Percentiles rank a stretch among this genome's conserved stretches.
phyloP scores from a whole-genome alignment of 2,888 invertebrate genomes.

The Tetragnatha montana region DNA sequence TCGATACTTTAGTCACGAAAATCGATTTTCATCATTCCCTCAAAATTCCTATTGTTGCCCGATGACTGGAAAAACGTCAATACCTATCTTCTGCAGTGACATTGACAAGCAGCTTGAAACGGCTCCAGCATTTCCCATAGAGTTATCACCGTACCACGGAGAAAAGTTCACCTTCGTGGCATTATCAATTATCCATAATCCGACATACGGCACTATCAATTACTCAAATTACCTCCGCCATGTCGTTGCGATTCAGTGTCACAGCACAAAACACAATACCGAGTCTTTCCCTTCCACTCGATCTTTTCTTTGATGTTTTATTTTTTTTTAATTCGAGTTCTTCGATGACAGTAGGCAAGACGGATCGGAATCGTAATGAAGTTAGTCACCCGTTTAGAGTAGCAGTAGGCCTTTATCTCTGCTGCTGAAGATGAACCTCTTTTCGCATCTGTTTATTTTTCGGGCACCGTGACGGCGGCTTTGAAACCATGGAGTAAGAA shows the following conservation, averaged over 20 bases:
- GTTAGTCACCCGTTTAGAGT: constrained; percentile 67
- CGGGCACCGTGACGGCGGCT: constrained; percentile 33
- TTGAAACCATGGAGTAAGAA: no score
- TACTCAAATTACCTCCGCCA: constrained; percentile 5
- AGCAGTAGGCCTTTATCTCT: constrained; percentile 39
- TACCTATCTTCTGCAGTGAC: not conserved
- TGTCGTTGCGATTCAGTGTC: constrained; percentile 20
- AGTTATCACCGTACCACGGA: not conserved
- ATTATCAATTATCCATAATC: not conserved
- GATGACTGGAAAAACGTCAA: no score
- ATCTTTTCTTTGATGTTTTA: not conserved
- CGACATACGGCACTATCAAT: constrained; percentile 3
- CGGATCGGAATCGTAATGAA: constrained; percentile 59
- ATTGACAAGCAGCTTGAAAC: not conserved
- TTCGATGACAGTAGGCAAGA: constrained; percentile 59
- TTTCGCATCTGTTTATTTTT: constrained; percentile 56
- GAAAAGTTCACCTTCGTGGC: not conserved
- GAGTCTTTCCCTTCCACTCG: constrained; percentile 9
- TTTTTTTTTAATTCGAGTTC: not conserved
- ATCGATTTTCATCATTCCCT: no score
- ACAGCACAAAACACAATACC: constrained; percentile 24
- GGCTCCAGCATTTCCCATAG: not conserved
- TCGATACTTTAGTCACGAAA: no score
- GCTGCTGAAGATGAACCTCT: not conserved
- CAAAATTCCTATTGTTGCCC: no score